These are phyloP conservation scores for Cyclophora albipunctata DNA, from an alignment of 2,888 invertebrate species.

Conservation along the genomic window DNA sequence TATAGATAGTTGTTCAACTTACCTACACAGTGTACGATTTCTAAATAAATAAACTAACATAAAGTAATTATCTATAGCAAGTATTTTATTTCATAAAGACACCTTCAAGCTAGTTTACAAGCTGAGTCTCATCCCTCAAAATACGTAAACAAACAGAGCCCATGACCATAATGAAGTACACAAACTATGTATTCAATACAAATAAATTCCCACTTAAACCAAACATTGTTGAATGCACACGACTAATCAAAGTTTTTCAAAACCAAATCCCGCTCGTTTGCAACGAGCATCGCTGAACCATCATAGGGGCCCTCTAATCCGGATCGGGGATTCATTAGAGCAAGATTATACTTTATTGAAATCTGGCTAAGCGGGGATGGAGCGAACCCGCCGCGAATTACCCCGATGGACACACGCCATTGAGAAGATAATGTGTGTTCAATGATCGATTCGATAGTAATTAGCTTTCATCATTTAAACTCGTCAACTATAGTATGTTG, in stretches of 20 bases:
- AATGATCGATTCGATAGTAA: constrained; percentile 15
- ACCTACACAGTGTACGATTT: too few relatives aligned
- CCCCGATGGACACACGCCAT: constrained; percentile 1
- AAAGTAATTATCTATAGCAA: too few relatives aligned
- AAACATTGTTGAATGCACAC: constrained; percentile 22
- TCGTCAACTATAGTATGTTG: too few relatives aligned
- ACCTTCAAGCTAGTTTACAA: too few relatives aligned
- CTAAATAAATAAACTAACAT: too few relatives aligned
- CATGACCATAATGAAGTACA: too few relatives aligned
- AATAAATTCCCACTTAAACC: too few relatives aligned
- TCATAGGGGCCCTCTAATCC: constrained; percentile 67
- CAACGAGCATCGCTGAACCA: constrained; percentile 51
- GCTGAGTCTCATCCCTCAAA: too few relatives aligned
- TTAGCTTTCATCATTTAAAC: not conserved
- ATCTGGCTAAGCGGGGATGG: constrained; percentile 62
- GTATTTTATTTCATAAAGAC: too few relatives aligned
- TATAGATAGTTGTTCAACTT: too few relatives aligned
- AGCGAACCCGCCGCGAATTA: constrained; percentile 28
- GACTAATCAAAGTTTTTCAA: constrained; percentile 65
- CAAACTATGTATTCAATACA: too few relatives aligned
- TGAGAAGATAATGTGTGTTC: not conserved
- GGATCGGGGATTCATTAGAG: constrained; percentile 76
- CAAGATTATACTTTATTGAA: constrained; percentile 75
- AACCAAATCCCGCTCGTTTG: constrained; percentile 56
- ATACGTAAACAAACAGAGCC: too few relatives aligned